Evolutionary conservation across 2,888 invertebrate genomes (phyloP), one percentile per base, ranked within the genome.

Genomic region (Cancer borealis): DNA sequence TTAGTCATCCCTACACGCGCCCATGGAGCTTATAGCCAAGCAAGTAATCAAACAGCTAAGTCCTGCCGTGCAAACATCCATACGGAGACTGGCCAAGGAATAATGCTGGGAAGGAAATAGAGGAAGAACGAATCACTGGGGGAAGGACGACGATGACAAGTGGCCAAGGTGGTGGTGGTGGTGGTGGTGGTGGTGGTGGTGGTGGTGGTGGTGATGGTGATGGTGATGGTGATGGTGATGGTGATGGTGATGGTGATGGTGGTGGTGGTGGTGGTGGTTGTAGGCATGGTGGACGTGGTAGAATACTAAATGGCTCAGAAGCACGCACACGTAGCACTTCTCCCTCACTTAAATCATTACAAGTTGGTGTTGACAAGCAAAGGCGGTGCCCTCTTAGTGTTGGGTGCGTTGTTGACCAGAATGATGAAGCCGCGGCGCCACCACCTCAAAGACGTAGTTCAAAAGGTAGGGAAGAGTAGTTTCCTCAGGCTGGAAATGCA

Each of bases 1-100:
- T 30, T 79, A 79, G 79, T 79, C 79, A 79, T 79, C 30, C 79
- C 79, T 79, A 79, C 79, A 79, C 79, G 79, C 79, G 79, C 79
- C 10, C 79, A 79, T 26, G 79, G 30, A 79, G 30, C 30, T 30
- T 79, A 79, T 26, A 79, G 79, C 79, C 79, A 26, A 30, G 79
- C 10, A 79, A 26, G 79, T 79, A 79, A 79, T 30, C 30, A 79
- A 79, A 79, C 79, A 30, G 79, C 79, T 79, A 30, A 79, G 79
- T 79, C 79, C 79, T 79, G 30, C 79, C 79, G 79, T 26, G 79
- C 79, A 79, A 79, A 79, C 79, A 79, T 79, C 79, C 30, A 30
- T 79, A 79, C 79, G 12, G 73, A 14, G 30, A 79, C 79, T 26
- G 79, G n/a, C 66, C 66, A 66, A 66, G 21, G 30, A 79, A 79